Conservation (phyloP, 53 echinoderm and acorn worm genomes). For the Hippasteria phrygiana region DNA sequence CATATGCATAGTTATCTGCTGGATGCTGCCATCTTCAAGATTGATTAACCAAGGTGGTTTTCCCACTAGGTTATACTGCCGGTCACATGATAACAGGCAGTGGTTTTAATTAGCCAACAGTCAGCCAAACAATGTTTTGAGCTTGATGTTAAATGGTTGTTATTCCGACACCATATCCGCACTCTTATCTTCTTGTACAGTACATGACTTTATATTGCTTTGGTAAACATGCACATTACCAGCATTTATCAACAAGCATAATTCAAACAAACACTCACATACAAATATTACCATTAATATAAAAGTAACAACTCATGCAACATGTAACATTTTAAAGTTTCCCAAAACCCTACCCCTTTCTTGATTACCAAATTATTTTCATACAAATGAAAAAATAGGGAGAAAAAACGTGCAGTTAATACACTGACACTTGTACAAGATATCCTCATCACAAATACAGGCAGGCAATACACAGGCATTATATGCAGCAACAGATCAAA, state of each 20-base stretch:
- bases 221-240: neutral
- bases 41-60: too few species aligned
- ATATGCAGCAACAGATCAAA: neutral
- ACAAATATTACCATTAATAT: neutral
- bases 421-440: neutral
- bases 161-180: neutral
- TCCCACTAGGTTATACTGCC: too few species aligned
- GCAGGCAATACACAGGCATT: constrained; percentile 7
- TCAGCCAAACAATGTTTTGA: too few species aligned
- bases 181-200: neutral
- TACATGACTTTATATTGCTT: too few species aligned
- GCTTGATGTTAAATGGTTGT: neutral
- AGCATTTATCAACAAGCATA: neutral
- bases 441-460: neutral
- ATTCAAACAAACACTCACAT: neutral
- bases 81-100: too few species aligned
- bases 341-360: neutral
- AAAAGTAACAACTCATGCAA: neutral
- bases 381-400: neutral
- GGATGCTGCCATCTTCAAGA: too few species aligned
- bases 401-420: too few species aligned
- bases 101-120: too few species aligned
- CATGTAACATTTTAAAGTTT: neutral
- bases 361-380: neutral
- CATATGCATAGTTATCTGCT: too few species aligned